Percentiles rank a stretch among this genome's conserved stretches.
Evolutionary conservation across 2,888 invertebrate genomes (phyloP).

Genomic region (Operophtera brumata): DNA sequence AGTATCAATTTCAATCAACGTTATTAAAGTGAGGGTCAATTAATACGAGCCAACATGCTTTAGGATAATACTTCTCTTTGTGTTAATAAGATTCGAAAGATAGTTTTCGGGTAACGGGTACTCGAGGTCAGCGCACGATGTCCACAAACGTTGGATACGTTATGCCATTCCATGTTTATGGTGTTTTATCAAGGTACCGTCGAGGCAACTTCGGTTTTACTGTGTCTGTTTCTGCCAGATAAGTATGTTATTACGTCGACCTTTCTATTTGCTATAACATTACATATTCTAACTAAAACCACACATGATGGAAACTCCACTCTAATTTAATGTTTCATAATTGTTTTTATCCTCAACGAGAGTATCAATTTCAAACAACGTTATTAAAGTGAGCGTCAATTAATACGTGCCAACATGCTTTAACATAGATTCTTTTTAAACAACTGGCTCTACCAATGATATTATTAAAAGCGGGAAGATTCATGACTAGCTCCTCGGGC

Average conservation of each 20-base stretch:
- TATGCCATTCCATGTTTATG: conserved; percentile 58
- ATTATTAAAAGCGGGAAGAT: too few relatives aligned
- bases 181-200: conserved; percentile 68
- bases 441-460: conserved; percentile 35
- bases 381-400: not conserved
- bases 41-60: conserved; percentile 45
- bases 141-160: conserved; percentile 47
- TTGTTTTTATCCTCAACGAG: not conserved
- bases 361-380: conserved; percentile 9
- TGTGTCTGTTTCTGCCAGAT: conserved; percentile 45
- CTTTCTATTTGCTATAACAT: not conserved
- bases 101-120: conserved; percentile 59
- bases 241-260: conserved; percentile 24
- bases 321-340: too few relatives aligned
- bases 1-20: conserved; percentile 9
- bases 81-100: conserved; percentile 43
- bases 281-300: too few relatives aligned
- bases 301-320: too few relatives aligned
- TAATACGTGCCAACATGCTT: conserved; percentile 45
- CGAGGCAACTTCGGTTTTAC: conserved; percentile 55
- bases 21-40: not conserved
- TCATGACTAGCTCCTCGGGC: too few relatives aligned
- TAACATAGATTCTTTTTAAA: conserved; percentile 43
- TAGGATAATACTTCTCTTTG: conserved; percentile 39
- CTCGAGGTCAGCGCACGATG: conserved; percentile 61